Conservation (phyloP, 2,888 invertebrate genomes). For the Sinopyrophorus schimmeli region DNA sequence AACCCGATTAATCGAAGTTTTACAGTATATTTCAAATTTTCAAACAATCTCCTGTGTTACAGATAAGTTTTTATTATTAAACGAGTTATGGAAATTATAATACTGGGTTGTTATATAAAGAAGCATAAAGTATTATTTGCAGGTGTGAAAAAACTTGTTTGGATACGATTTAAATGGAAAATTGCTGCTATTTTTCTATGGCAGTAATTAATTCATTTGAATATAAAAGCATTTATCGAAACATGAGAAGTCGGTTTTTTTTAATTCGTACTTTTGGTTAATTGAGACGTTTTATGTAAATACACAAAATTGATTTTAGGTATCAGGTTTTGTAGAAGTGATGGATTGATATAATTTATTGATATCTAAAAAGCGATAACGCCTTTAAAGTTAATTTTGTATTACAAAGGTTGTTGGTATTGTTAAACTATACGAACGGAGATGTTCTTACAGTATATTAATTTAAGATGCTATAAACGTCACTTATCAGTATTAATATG, state of each 20-base stretch:
- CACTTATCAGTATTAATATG: slow-evolving; percentile 29
- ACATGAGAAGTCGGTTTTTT: slow-evolving; percentile 40
- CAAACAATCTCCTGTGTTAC: too few species aligned
- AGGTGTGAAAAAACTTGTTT: slow-evolving; percentile 24
- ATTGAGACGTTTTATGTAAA: slow-evolving; percentile 41
- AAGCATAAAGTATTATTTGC: slow-evolving; percentile 9
- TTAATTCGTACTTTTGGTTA: slow-evolving; percentile 39
- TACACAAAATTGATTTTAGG: slow-evolving; percentile 15
- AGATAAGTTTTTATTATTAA: slow-evolving; percentile 11
- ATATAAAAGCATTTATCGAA: slow-evolving; percentile 48
- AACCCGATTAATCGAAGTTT: too few species aligned
- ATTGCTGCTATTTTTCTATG: slow-evolving; percentile 48
- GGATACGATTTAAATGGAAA: slow-evolving; percentile 16
- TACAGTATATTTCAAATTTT: too few species aligned
- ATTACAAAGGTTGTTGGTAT: neutral
- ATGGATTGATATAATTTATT: slow-evolving; percentile 15
- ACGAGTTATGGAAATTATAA: slow-evolving; percentile 14
- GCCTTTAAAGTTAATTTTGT: slow-evolving; percentile 5
- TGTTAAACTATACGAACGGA: slow-evolving; percentile 7
- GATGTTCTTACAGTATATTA: slow-evolving; percentile 22
- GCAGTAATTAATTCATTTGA: slow-evolving; percentile 49
- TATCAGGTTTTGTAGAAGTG: slow-evolving; percentile 8
- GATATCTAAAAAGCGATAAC: slow-evolving; percentile 9
- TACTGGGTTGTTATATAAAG: slow-evolving; percentile 2
- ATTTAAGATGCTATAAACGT: slow-evolving; percentile 29